Evolutionary conservation across 2,113 vertebrate species (phyloP), one percentile per base, ranked within the genome.

Genomic region (Monarcha castaneiventris): DNA sequence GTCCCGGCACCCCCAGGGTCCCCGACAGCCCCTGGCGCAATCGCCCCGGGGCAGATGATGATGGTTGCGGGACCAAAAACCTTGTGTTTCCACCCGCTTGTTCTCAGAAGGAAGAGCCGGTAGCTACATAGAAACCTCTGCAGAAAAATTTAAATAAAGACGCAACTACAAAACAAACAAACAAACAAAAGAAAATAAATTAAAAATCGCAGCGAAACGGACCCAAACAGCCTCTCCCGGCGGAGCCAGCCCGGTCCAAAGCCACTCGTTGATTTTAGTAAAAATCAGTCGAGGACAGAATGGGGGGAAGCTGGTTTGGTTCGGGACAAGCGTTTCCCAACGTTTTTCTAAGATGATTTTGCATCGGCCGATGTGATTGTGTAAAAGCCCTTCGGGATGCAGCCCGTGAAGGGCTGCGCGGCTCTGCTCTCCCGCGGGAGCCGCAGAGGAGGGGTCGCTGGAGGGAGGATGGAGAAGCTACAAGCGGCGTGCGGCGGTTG

Each of bases 221-320:
- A 66, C 6, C 10, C 19, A 4, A 63, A 22, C 19, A 46, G 20
- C 27, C 6, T 61, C 62, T 44, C 37, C 55, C 13, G 7, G 37
- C 2, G 4, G 19, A 89, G 26, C 32, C 55, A 66, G 37, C 26
- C 16, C 2, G 1, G 46, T 13, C 23, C 55, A 67, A 58, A 87
- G 14, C 15, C 71, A 11, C 7, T 44, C 9, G 25, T 21, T 39
- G 21, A 15, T 41, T 48, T 37, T 9, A 54, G 26, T 10, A 75
- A 72, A 81, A 89, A 56, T 49, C 55, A 20, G 7, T 6, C 6
- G 3, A 8, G 5, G 4, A 4, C 2, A 2, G 3, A 33, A 3
- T 0, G 1, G 9, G 3, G 2, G 2, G 33, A 18, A 3, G 5
- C 6, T 39, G 11, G 8, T 41, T 61, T 44, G 29, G 27, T 20